Conservation (phyloP, 2,113 vertebrate species). For the Protobothrops flavoviridis region DNA sequence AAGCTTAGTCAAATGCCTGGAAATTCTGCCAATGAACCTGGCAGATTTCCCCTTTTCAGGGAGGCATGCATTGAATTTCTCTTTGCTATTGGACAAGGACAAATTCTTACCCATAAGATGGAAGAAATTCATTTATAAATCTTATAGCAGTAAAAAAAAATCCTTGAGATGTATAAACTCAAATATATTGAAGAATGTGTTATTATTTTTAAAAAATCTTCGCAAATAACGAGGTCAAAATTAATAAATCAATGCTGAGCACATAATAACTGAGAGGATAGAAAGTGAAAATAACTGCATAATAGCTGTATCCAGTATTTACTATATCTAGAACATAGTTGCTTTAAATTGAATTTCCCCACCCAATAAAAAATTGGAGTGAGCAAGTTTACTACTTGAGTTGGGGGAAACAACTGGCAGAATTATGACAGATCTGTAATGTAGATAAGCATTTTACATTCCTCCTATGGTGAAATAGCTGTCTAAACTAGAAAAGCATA, state of each 20-base stretch:
- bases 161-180: not conserved
- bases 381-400: conserved; percentile 60
- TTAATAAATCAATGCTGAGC: not conserved
- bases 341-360: conserved; percentile 35
- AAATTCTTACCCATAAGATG: not conserved
- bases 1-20: not conserved
- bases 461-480: not conserved
- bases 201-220: not conserved
- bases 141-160: not conserved
- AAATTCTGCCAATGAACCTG: not conserved
- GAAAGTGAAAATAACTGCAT: conserved; percentile 40
- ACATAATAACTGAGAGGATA: not conserved
- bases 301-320: conserved; percentile 11
- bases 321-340: conserved; percentile 34
- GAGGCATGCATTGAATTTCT: not conserved
- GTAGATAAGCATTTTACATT: conserved; percentile 62
- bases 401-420: conserved; percentile 55
- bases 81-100: not conserved
- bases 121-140: not conserved
- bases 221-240: not conserved
- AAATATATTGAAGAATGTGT: not conserved
- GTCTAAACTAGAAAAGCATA: not conserved
- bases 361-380: conserved; percentile 51
- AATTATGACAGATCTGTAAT: conserved; percentile 44
- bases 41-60: not conserved